Base-by-base conservation (phyloP, 2,797 vertebrate species). In the Sarcoramphus papa region DNA sequence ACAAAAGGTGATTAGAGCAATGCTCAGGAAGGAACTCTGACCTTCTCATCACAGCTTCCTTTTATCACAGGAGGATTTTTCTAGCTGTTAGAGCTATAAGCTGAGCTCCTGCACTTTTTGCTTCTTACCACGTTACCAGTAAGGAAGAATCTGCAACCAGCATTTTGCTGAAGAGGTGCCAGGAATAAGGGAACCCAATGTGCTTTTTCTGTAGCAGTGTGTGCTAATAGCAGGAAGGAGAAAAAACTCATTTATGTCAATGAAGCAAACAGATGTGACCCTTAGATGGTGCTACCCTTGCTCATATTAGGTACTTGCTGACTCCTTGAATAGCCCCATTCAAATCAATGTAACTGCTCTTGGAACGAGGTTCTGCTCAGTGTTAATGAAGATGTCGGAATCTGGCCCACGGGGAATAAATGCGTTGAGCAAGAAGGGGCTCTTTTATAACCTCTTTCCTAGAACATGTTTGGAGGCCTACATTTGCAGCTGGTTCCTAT, bases 401-500 rank as follows among this genome's bases (percentile, higher is more conserved):
- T 90, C 57, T 90, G 62, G 69, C 73, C 89, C 85, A 25, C 0
- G 0, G 87, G 87, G 89, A 92, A 90, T 93, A 69, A 90, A 76
- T 47, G 63, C 3, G 4, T 90, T 96, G 89, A 96, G 93, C 83
- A 97, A 97, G 94, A 97, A 95, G 87, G 79, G 81, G 79, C 65
- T 95, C 75, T 96, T 96, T 95, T 94, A 93, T 94, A 96, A 90
- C 88, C 87, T 92, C 89, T 92, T 95, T 96, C 89, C 93, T 96
- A 95, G 90, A 94, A 95, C 90, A 79, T 81, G 74, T 81, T 97
- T 93, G 92, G 91, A 96, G 92, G 37, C 91, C 85, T 60, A 31
- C 51, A 67, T 94, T 86, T 96, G 89, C 96, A 97, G 95, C 95
- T 95, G 96, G 91, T 93, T 97, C 89, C 91, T 91, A 94, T 94